These are phyloP conservation scores for Coracias cyanogaster DNA, from an alignment of 2,797 vertebrate genomes.

Conservation along the genomic window DNA sequence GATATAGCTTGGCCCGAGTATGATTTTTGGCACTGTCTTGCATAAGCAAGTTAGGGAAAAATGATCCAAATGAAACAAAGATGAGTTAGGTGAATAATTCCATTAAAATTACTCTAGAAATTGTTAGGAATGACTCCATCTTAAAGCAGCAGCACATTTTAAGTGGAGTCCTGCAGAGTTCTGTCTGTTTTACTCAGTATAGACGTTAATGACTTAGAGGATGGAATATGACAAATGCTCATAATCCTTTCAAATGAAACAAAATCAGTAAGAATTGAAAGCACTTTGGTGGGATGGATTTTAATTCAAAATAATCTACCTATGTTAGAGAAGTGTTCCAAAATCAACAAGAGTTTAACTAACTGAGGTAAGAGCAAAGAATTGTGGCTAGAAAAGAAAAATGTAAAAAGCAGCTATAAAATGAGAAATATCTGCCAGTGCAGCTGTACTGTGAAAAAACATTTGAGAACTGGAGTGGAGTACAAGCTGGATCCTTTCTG, in stretches of 20 bases:
- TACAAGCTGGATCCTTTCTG: neutral
- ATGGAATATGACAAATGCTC: neutral
- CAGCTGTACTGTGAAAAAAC: slow-evolving; percentile 31
- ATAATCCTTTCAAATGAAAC: neutral
- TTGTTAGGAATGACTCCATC: neutral
- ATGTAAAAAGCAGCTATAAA: neutral
- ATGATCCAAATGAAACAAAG: neutral
- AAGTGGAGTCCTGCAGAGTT: neutral
- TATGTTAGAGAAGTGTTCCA: neutral
- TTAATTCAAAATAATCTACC: neutral
- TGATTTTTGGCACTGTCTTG: neutral
- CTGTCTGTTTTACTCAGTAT: neutral
- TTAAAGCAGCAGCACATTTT: neutral
- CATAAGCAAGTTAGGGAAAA: neutral
- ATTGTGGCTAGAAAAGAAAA: neutral
- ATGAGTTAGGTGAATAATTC: neutral
- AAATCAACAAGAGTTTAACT: slow-evolving; percentile 4
- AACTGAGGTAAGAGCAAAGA: neutral
- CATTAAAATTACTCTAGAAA: neutral
- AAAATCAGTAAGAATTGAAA: neutral
- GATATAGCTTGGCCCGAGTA: neutral
- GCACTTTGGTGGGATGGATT: neutral
- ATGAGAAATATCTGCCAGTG: slow-evolving; percentile 7
- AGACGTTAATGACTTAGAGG: neutral
- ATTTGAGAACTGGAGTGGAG: neutral